Conservation (phyloP, 2,113 vertebrate genomes). For the Perognathus longimembris region DNA sequence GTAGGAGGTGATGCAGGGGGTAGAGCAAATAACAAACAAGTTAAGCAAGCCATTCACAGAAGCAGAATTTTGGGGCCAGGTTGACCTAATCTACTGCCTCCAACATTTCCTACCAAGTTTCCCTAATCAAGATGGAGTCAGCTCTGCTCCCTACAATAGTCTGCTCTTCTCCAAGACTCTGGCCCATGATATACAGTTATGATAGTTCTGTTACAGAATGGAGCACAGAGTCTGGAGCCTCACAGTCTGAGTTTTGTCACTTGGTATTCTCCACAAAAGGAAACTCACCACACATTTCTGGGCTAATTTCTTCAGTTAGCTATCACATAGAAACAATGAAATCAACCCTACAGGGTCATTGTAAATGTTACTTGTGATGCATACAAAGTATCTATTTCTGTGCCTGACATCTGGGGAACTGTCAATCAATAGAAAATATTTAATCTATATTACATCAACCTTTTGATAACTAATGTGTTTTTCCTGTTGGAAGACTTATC, state of each 20-base stretch:
- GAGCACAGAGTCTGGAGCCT: background rate
- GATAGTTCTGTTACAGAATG: background rate
- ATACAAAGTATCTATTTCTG: background rate
- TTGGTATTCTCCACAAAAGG: background rate
- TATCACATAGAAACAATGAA: background rate
- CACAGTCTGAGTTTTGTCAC: background rate
- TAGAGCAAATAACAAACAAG: too few species aligned
- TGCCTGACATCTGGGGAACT: background rate
- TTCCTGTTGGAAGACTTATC: background rate
- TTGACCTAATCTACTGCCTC: too few species aligned
- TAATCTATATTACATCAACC: background rate
- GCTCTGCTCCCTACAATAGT: too few species aligned
- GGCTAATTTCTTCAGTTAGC: background rate
- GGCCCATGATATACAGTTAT: background rate
- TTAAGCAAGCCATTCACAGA: too few species aligned
- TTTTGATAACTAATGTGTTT: background rate
- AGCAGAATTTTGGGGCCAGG: too few species aligned
- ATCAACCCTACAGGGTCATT: background rate
- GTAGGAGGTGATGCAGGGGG: too few species aligned
- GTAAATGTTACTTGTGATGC: background rate
- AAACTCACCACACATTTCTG: background rate
- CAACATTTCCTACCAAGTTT: too few species aligned
- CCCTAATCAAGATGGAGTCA: too few species aligned
- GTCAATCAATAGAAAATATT: background rate
- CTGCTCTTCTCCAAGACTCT: background rate